Evolutionary conservation across 2,113 vertebrate genomes (phyloP).

Genomic region (Marcusenius ussheri): DNA sequence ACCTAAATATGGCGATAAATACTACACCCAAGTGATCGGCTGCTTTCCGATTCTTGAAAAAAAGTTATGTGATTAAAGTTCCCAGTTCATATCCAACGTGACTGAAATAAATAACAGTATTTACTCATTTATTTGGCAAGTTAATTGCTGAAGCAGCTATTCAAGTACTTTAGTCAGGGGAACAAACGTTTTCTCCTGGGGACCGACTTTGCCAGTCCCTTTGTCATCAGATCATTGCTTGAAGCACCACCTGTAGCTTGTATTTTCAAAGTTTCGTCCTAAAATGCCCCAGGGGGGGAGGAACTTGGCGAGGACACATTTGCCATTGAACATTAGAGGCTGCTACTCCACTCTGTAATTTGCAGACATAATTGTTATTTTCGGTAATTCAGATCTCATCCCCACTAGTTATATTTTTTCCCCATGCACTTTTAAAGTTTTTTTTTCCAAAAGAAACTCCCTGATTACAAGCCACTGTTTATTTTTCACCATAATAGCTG

Average conservation of each 20-base stretch:
- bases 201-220: not conserved
- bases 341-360: not conserved
- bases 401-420: not conserved
- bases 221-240: not conserved
- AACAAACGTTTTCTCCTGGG: not conserved
- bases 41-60: not conserved
- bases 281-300: not conserved
- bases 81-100: not conserved
- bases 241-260: not conserved
- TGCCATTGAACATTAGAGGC: not conserved
- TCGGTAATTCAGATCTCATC: not conserved
- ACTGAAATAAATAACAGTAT: not conserved
- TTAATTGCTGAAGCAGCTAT: not conserved
- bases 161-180: not conserved
- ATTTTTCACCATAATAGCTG: not conserved
- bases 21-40: not conserved
- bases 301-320: not conserved
- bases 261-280: not conserved
- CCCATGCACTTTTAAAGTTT: not conserved
- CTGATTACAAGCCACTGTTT: not conserved
- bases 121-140: not conserved
- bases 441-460: slow-evolving; percentile 1
- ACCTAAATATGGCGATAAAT: not conserved
- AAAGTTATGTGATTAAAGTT: not conserved
- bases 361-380: not conserved